Percentiles rank a stretch among this genome's conserved stretches.
phyloP scores from a whole-genome alignment of 1,140 invertebrate genomes.

The Chironomus striatipennis region DNA sequence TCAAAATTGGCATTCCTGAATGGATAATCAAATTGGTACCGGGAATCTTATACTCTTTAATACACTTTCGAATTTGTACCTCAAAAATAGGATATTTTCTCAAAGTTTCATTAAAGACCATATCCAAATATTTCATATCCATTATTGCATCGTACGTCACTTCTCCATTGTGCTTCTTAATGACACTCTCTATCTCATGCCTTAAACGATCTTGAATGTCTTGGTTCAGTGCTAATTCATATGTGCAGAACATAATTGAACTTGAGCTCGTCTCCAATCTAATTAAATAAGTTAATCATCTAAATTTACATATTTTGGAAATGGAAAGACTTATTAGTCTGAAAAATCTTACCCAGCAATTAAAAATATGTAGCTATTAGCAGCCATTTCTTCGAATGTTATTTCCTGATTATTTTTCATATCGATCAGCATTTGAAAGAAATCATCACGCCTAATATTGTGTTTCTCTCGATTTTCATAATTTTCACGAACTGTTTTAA shows the following conservation, averaged over 20 bases:
- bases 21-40: constrained; percentile 39
- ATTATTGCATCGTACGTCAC: constrained; percentile 40
- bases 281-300: constrained; percentile 29
- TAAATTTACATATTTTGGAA: background rate
- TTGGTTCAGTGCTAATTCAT: constrained; percentile 43
- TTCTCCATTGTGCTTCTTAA: constrained; percentile 33
- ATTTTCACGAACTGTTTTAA: constrained; percentile 35
- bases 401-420: constrained; percentile 28
- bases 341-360: background rate
- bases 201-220: constrained; percentile 44
- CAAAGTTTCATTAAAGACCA: constrained; percentile 29
- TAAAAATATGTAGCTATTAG: background rate
- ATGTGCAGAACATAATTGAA: constrained; percentile 38
- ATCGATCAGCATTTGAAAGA: constrained; percentile 39
- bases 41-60: constrained; percentile 38
- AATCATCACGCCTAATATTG: constrained; percentile 37
- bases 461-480: constrained; percentile 39
- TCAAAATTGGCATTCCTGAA: constrained; percentile 31
- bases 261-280: constrained; percentile 48
- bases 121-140: constrained; percentile 41
- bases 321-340: background rate
- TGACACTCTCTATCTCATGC: constrained; percentile 41
- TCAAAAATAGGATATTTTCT: constrained; percentile 33
- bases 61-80: constrained; percentile 40
- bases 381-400: background rate